A percentile compares a stretch with the other conserved stretches of the same genome.
These are phyloP conservation scores for Apis dorsata DNA, from an alignment of 1,140 invertebrate genomes.

Conservation along the genomic window DNA sequence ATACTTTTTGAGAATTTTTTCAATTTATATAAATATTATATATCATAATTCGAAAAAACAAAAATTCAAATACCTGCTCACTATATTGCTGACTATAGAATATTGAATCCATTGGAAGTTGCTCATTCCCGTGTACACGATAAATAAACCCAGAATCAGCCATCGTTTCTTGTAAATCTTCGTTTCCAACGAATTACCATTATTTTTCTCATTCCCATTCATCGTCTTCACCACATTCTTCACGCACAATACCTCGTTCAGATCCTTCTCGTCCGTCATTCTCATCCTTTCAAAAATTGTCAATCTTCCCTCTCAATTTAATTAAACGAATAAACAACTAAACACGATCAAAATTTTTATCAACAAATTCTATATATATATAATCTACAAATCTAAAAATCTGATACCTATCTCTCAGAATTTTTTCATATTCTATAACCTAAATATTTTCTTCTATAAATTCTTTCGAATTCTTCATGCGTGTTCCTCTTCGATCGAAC, in stretches of 20 bases:
- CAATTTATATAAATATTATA: not conserved
- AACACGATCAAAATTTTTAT: not conserved
- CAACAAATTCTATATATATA: not conserved
- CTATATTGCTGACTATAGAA: conserved; percentile 81
- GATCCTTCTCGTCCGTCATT: conserved; percentile 42
- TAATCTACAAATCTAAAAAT: too few species aligned
- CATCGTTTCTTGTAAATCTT: conserved; percentile 80
- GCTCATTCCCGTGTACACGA: conserved; percentile 80
- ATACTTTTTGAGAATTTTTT: not conserved
- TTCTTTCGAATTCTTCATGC: too few species aligned
- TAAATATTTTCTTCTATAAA: not conserved
- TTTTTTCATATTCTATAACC: not conserved
- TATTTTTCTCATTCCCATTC: not conserved
- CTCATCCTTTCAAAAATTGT: not conserved
- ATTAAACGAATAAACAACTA: not conserved
- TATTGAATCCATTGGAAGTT: conserved; percentile 82
- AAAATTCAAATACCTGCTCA: conserved; percentile 70
- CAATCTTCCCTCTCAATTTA: not conserved
- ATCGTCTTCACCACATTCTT: conserved; percentile 9
- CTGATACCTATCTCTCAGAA: not conserved
- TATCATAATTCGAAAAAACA: not conserved
- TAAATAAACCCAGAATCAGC: conserved; percentile 83
- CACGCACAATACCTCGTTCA: conserved; percentile 31
- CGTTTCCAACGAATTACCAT: conserved; percentile 24
- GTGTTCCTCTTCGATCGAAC: too few species aligned